Evolutionary conservation across 2,888 invertebrate species (phyloP), one percentile per base, ranked within the genome.

Genomic region (Troides helena): DNA sequence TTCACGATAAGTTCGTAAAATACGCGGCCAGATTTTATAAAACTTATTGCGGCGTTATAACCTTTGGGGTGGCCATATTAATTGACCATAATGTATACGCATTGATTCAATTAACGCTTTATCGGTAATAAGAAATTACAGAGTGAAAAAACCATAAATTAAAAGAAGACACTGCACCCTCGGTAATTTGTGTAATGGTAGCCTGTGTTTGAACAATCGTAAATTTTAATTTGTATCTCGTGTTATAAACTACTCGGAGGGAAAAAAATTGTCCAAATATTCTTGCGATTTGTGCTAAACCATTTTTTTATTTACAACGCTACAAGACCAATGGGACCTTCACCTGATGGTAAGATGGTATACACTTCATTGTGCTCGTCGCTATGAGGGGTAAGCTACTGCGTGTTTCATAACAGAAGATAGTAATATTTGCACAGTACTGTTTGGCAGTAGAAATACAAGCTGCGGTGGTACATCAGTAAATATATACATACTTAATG

Each of bases 21-120:
- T 65, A 39, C 65, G 39, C 30, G 53, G 14, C 58, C 17, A 57
- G 67, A 66, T 70, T 70, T 70, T 65, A 64, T 68, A 67, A 65
- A 70, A 69, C 68, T 43, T 69, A 71, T 70, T 71, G 66, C 50
- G 50, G 50, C 25, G 61, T 39, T 10, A 39, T 59, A 69, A 66
- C 65, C 72, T 74, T 72, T 71, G 73, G 77, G 77, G 76, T 76
- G 77, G 77, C 73, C 77, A 74, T 72, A 73, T 76, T 79, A 80
- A 80, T 79, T 78, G 76, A 73, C 74, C 75, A 73, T 74, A 77
- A 73, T 73, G 73, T 70, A 70, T 72, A 71, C 69, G 75, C 76
- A 74, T 74, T 74, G 75, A 74, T 70, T 75, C 77, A 77, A 76
- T 78, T 77, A 77, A 77, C 72, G 62, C 60, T 64, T 71, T 75